Evolutionary conservation across 2,113 vertebrate species (phyloP).

Genomic region (Engystomops pustulosus): DNA sequence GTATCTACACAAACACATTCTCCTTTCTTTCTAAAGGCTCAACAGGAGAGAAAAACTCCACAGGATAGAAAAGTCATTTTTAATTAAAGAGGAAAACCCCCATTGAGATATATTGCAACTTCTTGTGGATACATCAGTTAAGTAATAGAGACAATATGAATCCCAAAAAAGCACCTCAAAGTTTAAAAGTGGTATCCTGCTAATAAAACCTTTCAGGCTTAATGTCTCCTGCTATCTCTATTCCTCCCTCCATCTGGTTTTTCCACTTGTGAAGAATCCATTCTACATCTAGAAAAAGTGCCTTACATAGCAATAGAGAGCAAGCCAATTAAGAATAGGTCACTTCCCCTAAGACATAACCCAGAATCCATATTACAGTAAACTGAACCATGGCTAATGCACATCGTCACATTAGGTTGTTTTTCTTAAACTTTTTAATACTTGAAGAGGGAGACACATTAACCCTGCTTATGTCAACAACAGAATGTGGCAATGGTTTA

Average conservation of each 20-base stretch:
- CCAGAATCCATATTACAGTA: slow-evolving; percentile 58
- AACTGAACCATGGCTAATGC: slow-evolving; percentile 56
- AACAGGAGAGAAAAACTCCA: slow-evolving; percentile 34
- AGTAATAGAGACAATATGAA: slow-evolving; percentile 55
- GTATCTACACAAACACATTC: slow-evolving; percentile 41
- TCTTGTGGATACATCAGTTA: slow-evolving; percentile 51
- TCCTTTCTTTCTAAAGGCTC: slow-evolving; percentile 8
- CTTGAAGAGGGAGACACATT: slow-evolving; percentile 41
- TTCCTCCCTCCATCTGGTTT: slow-evolving; percentile 53
- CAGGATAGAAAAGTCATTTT: slow-evolving; percentile 51
- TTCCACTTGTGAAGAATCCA: slow-evolving; percentile 54
- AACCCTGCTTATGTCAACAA: slow-evolving; percentile 33
- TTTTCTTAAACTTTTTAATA: slow-evolving; percentile 14
- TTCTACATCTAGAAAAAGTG: slow-evolving; percentile 53
- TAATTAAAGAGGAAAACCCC: slow-evolving; percentile 51
- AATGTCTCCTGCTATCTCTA: slow-evolving; percentile 58
- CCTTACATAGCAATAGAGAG: slow-evolving; percentile 51
- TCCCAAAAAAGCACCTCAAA: slow-evolving; percentile 52
- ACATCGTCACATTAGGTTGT: slow-evolving; percentile 37
- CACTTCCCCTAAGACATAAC: slow-evolving; percentile 58
- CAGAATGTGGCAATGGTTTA: background rate
- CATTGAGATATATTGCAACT: slow-evolving; percentile 49
- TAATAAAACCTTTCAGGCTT: slow-evolving; percentile 59
- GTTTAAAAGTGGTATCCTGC: slow-evolving; percentile 56
- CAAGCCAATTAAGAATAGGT: slow-evolving; percentile 60